Evolutionary conservation across 1,140 invertebrate species (phyloP).

Genomic region (Drosophila rhopaloa): DNA sequence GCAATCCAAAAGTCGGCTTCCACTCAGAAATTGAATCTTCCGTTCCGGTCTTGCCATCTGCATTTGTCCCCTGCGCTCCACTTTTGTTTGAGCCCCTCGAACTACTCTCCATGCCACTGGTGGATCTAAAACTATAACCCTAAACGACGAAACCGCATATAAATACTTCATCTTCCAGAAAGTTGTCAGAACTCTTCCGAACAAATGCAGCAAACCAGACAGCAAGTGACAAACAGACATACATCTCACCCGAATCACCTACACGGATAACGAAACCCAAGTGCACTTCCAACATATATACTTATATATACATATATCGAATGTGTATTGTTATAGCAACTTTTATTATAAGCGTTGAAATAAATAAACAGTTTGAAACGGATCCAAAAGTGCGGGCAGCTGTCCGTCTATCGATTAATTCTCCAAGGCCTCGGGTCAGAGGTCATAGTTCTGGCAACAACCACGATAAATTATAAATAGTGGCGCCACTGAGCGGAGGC

Average conservation of each 20-base stretch:
- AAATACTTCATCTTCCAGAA: constrained; percentile 54
- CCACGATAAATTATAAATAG: background rate
- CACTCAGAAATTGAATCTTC: constrained; percentile 65
- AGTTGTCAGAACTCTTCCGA: constrained; percentile 31
- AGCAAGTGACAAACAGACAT: constrained; percentile 34
- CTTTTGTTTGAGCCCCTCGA: constrained; percentile 36
- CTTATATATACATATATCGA: constrained; percentile 61
- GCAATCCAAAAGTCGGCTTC: constrained; percentile 52
- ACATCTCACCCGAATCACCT: constrained; percentile 41
- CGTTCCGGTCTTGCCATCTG: constrained; percentile 51
- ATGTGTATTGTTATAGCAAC: constrained; percentile 75
- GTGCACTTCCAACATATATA: constrained; percentile 71
- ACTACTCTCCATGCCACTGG: constrained; percentile 73
- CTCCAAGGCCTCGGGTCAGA: background rate
- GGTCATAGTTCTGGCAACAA: background rate
- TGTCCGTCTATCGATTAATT: background rate
- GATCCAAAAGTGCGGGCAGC: constrained; percentile 10
- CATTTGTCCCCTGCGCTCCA: constrained; percentile 20
- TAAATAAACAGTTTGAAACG: constrained; percentile 80
- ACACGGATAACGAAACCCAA: constrained; percentile 58
- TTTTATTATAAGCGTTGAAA: constrained; percentile 80
- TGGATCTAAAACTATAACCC: constrained; percentile 53
- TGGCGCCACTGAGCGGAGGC: constrained; percentile 13
- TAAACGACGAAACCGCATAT: constrained; percentile 37
- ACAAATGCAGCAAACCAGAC: constrained; percentile 48